Conservation (phyloP, 2,888 invertebrate species). For the Melangyna quadrimaculata region DNA sequence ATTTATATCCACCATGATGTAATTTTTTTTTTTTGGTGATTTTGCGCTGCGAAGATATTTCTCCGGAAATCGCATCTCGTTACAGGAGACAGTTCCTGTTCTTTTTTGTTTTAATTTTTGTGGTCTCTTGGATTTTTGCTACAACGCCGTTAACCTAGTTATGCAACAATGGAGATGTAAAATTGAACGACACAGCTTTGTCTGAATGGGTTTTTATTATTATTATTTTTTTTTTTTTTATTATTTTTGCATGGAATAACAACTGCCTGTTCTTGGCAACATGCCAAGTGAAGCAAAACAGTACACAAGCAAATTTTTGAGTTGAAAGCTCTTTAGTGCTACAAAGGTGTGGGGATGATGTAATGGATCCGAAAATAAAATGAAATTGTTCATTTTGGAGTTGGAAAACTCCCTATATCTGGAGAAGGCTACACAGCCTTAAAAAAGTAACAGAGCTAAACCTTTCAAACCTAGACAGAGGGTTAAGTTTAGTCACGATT, state of each 20-base stretch:
- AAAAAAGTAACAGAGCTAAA: too few species aligned
- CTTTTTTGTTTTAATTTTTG: not conserved
- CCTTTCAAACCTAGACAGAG: too few species aligned
- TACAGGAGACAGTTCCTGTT: not conserved
- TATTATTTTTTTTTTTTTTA: not conserved
- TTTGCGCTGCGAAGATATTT: constrained; percentile 55
- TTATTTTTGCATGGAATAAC: not conserved
- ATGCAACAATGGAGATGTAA: constrained; percentile 59
- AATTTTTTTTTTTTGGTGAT: constrained; percentile 58
- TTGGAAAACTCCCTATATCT: not conserved
- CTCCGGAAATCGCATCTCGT: constrained; percentile 23
- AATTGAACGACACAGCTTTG: constrained; percentile 17
- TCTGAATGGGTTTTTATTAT: constrained; percentile 39
- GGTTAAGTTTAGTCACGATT: too few species aligned
- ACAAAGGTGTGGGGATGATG: too few species aligned
- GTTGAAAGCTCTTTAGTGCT: not conserved
- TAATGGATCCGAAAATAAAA: not conserved
- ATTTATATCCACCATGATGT: constrained; percentile 34
- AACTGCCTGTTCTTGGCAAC: constrained; percentile 43
- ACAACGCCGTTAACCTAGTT: constrained; percentile 66
- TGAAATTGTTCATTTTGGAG: not conserved
- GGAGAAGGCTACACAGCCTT: not conserved
- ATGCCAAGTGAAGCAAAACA: constrained; percentile 54
- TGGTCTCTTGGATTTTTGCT: not conserved
- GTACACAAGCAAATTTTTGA: not conserved